Percentiles rank a stretch among this genome's conserved stretches.
Conservation (phyloP, 2,113 vertebrate genomes). For the Oxygymnocypris stewartii region DNA sequence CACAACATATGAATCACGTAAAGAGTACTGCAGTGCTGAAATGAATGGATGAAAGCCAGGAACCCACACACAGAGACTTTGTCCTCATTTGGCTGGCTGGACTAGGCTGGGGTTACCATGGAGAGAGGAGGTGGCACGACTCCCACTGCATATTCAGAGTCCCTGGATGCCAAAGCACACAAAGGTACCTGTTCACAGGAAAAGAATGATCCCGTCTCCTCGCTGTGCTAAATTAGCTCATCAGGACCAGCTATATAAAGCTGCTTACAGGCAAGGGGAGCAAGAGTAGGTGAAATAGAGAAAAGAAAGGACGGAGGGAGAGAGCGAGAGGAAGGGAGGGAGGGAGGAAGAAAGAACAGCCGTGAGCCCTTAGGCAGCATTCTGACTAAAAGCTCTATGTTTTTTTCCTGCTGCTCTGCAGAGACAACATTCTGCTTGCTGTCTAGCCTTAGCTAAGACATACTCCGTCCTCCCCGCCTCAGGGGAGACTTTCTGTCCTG, state of each 20-base stretch:
- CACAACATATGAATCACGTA: neutral
- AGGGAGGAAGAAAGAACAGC: constrained; percentile 49
- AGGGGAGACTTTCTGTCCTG: constrained; percentile 2
- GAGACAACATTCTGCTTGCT: constrained; percentile 68
- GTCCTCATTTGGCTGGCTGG: constrained; percentile 47
- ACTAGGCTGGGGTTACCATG: constrained; percentile 47
- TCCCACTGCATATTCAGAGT: constrained; percentile 53
- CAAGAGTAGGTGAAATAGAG: neutral
- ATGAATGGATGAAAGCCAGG: constrained; percentile 20
- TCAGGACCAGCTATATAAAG: constrained; percentile 67
- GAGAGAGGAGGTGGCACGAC: constrained; percentile 46
- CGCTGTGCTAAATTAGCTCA: constrained; percentile 64
- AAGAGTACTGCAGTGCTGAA: neutral
- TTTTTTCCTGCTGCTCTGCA: constrained; percentile 60
- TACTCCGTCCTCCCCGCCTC: constrained; percentile 30
- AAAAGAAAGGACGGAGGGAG: constrained; percentile 28
- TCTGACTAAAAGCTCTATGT: constrained; percentile 60
- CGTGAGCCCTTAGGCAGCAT: constrained; percentile 57
- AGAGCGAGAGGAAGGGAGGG: neutral
- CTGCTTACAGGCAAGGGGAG: neutral
- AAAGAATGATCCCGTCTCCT: constrained; percentile 55
- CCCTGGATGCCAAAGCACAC: constrained; percentile 21
- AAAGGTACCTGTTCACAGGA: constrained; percentile 47
- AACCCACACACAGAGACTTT: constrained; percentile 16
- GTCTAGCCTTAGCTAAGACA: constrained; percentile 66